Percentiles rank a stretch among this genome's conserved stretches.
phyloP scores from a whole-genome alignment of 2,888 invertebrate genomes.

The Ceramica pisi region DNA sequence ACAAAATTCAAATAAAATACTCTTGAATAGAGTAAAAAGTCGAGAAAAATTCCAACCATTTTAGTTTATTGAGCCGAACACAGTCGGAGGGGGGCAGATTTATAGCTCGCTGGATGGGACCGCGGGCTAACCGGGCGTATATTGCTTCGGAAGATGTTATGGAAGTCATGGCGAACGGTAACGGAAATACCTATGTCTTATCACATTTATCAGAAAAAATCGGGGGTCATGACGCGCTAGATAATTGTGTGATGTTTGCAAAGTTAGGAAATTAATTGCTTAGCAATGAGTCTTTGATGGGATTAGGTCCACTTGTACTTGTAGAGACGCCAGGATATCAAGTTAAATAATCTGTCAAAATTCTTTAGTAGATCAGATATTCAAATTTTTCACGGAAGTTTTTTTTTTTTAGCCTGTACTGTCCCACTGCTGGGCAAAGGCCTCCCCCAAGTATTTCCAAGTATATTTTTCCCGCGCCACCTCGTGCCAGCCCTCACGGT shows the following conservation, averaged over 20 bases:
- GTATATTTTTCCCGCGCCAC: no score
- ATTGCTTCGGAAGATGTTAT: constrained; percentile 28
- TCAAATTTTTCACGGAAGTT: no score
- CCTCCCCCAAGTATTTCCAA: no score
- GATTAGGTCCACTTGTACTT: no score
- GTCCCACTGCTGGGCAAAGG: no score
- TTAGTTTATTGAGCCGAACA: constrained; percentile 21
- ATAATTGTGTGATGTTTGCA: background rate
- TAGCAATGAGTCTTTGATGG: no score
- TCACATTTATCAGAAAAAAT: background rate
- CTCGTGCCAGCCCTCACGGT: no score
- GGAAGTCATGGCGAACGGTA: background rate
- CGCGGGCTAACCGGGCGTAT: constrained; percentile 3
- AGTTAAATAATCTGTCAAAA: no score
- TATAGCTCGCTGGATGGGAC: constrained; percentile 4
- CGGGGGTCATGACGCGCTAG: background rate
- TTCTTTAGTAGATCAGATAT: no score
- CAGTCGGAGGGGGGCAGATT: constrained; percentile 13
- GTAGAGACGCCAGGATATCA: no score
- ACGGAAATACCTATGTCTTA: background rate
- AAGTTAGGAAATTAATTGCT: background rate
- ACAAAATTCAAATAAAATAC: background rate
- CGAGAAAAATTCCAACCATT: background rate
- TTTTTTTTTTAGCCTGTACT: no score
- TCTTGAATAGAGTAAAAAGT: background rate